These are phyloP conservation scores for Anarsia innoxiella DNA, from an alignment of 2,888 invertebrate species.

Conservation along the genomic window DNA sequence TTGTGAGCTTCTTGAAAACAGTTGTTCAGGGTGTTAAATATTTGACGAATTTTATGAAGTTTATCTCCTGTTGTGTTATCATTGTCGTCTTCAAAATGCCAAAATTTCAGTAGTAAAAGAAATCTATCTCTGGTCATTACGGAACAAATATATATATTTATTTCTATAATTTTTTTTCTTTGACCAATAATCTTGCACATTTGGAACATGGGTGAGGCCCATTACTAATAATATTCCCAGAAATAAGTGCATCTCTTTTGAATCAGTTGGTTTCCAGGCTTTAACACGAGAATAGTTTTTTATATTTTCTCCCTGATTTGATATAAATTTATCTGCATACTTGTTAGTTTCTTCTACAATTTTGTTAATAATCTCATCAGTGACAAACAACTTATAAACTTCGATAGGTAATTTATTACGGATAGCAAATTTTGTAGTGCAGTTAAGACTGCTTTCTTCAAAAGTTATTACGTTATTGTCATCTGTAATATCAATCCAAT, in stretches of 20 bases:
- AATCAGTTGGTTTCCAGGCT: not conserved
- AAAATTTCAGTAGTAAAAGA: not conserved
- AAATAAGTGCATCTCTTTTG: not conserved
- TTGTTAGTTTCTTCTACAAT: not conserved
- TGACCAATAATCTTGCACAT: not conserved
- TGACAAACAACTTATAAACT: conserved; percentile 7
- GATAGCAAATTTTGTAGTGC: conserved; percentile 6
- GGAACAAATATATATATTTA: not conserved
- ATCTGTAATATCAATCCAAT: not conserved
- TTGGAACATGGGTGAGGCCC: not conserved
- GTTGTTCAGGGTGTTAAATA: conserved; percentile 1
- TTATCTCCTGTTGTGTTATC: conserved; percentile 12
- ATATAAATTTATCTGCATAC: not conserved
- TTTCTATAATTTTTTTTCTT: not conserved
- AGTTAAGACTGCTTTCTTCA: conserved; percentile 7
- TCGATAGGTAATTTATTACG: conserved; percentile 9
- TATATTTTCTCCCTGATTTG: not conserved
- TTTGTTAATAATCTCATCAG: conserved; percentile 7
- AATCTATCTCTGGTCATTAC: not conserved
- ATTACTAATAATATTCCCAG: not conserved
- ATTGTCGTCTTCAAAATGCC: not conserved
- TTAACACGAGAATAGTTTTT: not conserved
- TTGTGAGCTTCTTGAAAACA: conserved; percentile 18
- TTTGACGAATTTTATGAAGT: conserved; percentile 19
- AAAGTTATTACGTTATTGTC: conserved; percentile 7